Base-by-base conservation (phyloP, 1,140 invertebrate genomes). In the Zaprionus vittiger region DNA sequence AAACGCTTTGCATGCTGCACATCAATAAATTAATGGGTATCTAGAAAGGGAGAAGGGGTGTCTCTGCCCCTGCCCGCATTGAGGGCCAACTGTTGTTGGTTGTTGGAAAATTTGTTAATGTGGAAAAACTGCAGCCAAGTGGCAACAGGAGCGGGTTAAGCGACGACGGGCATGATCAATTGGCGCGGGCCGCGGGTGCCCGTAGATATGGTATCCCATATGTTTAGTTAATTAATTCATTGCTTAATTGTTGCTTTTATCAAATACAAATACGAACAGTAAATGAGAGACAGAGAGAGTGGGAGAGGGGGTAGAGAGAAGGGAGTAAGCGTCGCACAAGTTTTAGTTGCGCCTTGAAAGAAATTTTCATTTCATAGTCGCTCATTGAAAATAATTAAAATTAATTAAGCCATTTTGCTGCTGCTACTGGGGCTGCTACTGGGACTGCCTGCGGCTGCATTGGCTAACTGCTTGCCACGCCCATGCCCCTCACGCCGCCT, bases 301-400 rank as follows among this genome's bases (percentile, higher is more conserved):
- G 41, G 24, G 49, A 2, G 24, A 26, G 14, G 60, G 17, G 49
- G 4, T 28, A 37, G 47, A 14, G 9, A 9, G 55, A 31, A 7
- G 5, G 41, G 20, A 34, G 67, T 28, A n/a, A 63, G 38, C 31
- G 60, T 12, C 47, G 47, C 47, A 49, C 77, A 79, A 74, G 77
- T 87, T 79, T 83, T 87, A 87, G 84, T 89, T 87, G 84, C 78
- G 75, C 65, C 78, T 80, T 80, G 75, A 71, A 69, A 81, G 77
- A 82, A 85, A 80, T 83, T 75, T 76, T 77, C 79, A 80, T 87
- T 86, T 83, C 80, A 78, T 87, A 90, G 84, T 90, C 79, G 81
- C 85, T 82, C 85, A 90, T 89, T 89, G 85, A 89, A 89, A 89
- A 86, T 89, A 89, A 89, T 89, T 89, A 89, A 89, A 89, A 90